These are phyloP conservation scores for Montipora capricornis DNA, from an alignment of 64 coral and sea anemone genomes.

Conservation along the genomic window DNA sequence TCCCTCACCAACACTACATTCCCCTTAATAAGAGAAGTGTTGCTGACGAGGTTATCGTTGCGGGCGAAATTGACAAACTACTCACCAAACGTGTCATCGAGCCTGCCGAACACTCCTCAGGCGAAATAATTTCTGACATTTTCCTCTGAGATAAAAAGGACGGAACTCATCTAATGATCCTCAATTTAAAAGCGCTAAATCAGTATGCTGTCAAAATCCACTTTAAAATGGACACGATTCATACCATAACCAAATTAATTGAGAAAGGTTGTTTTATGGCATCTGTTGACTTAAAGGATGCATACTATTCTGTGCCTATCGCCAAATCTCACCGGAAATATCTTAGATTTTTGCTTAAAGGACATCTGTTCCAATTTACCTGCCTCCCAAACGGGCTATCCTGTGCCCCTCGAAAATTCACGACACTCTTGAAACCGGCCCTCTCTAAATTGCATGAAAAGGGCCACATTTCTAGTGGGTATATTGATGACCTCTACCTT, in stretches of 20 bases:
- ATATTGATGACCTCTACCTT: slow-evolving; percentile 54
- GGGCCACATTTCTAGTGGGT: neutral
- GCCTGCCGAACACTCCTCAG: slow-evolving; percentile 11
- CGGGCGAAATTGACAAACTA: slow-evolving; percentile 18
- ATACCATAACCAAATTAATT: no score
- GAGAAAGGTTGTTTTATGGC: no score
- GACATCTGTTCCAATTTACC: no score
- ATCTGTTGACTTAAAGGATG: no score
- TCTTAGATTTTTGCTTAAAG: no score
- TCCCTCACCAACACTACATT: neutral
- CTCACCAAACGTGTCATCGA: slow-evolving; percentile 5
- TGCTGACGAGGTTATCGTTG: neutral
- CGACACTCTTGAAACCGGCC: slow-evolving; percentile 6
- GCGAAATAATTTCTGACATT: slow-evolving; percentile 38
- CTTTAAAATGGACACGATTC: no score
- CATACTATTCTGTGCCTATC: no score
- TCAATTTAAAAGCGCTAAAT: no score
- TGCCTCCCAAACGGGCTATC: no score
- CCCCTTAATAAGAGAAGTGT: neutral
- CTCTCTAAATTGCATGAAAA: slow-evolving; percentile 5
- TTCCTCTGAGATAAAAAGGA: slow-evolving; percentile 31
- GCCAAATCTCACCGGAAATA: no score
- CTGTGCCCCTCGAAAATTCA: neutral
- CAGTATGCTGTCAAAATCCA: no score
- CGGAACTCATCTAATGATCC: neutral